Evolutionary conservation across 2,113 vertebrate species (phyloP).

Genomic region (Synchiropus splendidus): DNA sequence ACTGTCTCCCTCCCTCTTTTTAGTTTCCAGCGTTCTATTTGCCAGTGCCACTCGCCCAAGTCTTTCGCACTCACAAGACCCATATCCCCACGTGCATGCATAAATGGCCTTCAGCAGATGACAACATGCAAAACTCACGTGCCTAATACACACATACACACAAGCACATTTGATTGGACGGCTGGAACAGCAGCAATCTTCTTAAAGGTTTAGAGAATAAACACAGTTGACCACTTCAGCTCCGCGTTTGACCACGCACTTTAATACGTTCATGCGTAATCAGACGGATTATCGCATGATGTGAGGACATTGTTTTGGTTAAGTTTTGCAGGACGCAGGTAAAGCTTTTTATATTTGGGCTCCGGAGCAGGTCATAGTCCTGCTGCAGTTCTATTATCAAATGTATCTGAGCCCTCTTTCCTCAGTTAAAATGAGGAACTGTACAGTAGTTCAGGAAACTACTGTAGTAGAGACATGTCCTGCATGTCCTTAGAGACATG

Average conservation of each 20-base stretch:
- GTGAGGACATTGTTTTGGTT: too few relatives aligned
- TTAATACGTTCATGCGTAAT: background rate
- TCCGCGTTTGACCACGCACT: constrained; percentile 21
- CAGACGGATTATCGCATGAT: too few relatives aligned
- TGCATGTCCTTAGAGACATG: too few relatives aligned
- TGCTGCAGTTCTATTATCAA: too few relatives aligned
- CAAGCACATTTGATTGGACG: background rate
- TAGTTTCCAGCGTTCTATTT: constrained; percentile 6
- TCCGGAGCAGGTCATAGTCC: too few relatives aligned
- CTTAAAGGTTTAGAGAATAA: constrained; percentile 61
- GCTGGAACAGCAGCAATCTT: constrained; percentile 44
- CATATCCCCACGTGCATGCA: constrained; percentile 35
- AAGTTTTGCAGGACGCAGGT: too few relatives aligned
- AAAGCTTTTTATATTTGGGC: too few relatives aligned
- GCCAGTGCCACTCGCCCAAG: constrained; percentile 1
- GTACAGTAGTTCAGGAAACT: too few relatives aligned
- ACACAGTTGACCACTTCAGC: constrained; percentile 51
- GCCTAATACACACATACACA: constrained; percentile 21
- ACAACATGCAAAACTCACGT: constrained; percentile 39
- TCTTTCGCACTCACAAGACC: constrained; percentile 6
- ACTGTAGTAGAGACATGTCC: too few relatives aligned
- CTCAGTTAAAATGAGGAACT: too few relatives aligned
- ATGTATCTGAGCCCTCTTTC: too few relatives aligned
- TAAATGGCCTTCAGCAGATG: constrained; percentile 34
- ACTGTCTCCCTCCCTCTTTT: background rate